Evolutionary conservation across 2,888 invertebrate species (phyloP).

Genomic region (Stenotaenia linearis): DNA sequence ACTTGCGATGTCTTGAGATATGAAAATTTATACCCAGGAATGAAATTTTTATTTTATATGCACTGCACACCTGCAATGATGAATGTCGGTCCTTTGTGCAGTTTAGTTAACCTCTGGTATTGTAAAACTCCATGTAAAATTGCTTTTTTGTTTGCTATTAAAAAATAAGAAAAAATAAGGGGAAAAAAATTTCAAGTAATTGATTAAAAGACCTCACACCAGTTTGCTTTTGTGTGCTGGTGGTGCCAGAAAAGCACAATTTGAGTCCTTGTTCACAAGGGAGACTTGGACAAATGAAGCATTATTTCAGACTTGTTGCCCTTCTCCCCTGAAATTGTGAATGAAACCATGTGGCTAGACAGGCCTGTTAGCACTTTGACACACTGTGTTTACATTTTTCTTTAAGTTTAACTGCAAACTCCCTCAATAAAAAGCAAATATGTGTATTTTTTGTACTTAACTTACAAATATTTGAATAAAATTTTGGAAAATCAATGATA

Average conservation of each 20-base stretch:
- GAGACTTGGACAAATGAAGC: background rate
- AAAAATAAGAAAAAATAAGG: background rate
- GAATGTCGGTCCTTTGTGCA: background rate
- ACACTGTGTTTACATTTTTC: background rate
- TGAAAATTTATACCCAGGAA: background rate
- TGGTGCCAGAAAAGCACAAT: background rate
- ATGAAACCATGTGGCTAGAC: background rate
- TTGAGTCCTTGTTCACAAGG: background rate
- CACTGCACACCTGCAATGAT: background rate
- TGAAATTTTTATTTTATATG: background rate
- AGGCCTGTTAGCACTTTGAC: background rate
- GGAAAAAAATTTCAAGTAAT: background rate
- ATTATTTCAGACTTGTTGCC: background rate
- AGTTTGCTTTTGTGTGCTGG: background rate
- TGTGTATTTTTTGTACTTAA: no score
- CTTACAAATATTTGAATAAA: no score
- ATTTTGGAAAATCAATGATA: background rate
- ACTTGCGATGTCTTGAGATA: background rate
- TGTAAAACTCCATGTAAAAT: background rate
- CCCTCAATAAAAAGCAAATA: background rate
- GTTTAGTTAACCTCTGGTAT: background rate
- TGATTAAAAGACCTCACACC: background rate
- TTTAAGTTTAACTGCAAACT: background rate
- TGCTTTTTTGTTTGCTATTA: no score
- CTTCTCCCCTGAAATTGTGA: background rate